Evolutionary conservation across 2,888 invertebrate genomes (phyloP).

Genomic region (Bruchidius siliquastri): DNA sequence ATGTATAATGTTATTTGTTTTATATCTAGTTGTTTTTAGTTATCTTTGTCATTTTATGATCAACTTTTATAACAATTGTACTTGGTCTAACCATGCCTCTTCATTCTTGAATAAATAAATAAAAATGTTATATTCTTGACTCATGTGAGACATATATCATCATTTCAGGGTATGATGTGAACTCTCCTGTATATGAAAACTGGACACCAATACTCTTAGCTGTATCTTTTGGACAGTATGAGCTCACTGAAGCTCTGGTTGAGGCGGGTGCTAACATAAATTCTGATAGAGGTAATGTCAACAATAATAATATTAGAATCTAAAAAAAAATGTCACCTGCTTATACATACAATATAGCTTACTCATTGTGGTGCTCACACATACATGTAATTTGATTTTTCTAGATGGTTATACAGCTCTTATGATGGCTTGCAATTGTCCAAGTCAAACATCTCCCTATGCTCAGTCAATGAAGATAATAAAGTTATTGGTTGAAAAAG

Average conservation of each 20-base stretch:
- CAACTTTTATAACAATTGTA: too few relatives aligned
- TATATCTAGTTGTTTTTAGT: too few relatives aligned
- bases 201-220: conserved; percentile 62
- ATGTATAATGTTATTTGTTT: too few relatives aligned
- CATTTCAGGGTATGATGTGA: conserved; percentile 38
- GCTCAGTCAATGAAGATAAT: conserved; percentile 46
- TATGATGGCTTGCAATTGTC: conserved; percentile 60
- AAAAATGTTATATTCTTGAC: too few relatives aligned
- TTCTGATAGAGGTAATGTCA: conserved; percentile 20
- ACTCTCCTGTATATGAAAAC: conserved; percentile 50
- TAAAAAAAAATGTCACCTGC: conserved; percentile 6
- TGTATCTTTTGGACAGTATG: conserved; percentile 53
- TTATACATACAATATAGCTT: too few relatives aligned
- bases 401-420: conserved; percentile 60
- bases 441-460: conserved; percentile 45
- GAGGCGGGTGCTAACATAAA: conserved; percentile 58
- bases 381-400: conserved; percentile 22
- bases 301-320: neutral
- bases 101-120: too few relatives aligned
- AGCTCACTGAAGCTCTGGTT: conserved; percentile 52
- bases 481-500: conserved; percentile 50
- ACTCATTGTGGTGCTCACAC: too few relatives aligned
- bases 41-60: too few relatives aligned
- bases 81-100: too few relatives aligned
- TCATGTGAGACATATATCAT: neutral